These are phyloP conservation scores for Aethes cnicana DNA, from an alignment of 2,888 invertebrate species.

Conservation along the genomic window DNA sequence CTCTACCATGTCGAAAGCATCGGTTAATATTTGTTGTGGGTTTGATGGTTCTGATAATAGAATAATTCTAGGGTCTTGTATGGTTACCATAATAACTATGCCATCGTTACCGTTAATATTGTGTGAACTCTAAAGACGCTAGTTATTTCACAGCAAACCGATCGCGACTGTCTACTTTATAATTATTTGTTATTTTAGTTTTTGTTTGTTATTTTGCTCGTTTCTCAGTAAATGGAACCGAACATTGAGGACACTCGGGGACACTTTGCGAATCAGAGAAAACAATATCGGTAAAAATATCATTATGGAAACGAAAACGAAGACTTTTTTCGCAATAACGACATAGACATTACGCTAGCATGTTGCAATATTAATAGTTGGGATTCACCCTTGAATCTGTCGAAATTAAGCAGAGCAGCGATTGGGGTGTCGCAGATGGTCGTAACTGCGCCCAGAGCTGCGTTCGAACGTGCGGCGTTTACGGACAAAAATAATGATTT, in stretches of 20 bases:
- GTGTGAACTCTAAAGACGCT: too few species aligned
- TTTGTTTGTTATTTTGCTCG: too few species aligned
- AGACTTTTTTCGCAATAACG: constrained; percentile 39
- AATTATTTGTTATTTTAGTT: too few species aligned
- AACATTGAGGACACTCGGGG: too few species aligned
- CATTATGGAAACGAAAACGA: background rate
- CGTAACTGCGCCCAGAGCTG: constrained; percentile 64
- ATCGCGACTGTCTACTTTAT: too few species aligned
- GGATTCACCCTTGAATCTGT: constrained; percentile 69
- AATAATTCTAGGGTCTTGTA: constrained; percentile 15
- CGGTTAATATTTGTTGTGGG: constrained; percentile 48
- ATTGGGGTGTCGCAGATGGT: constrained; percentile 77
- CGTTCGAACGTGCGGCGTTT: constrained; percentile 56
- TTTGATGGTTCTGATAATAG: constrained; percentile 24
- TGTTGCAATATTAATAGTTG: constrained; percentile 64
- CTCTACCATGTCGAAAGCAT: constrained; percentile 70
- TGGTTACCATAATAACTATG: background rate
- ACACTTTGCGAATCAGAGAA: background rate
- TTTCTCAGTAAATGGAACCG: too few species aligned
- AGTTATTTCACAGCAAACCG: too few species aligned
- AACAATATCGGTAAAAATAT: background rate
- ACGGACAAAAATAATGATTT: constrained; percentile 73
- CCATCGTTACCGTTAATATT: background rate
- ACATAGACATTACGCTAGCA: constrained; percentile 48
- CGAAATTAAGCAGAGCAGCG: constrained; percentile 68